Conservation (phyloP, 2,888 invertebrate species). For the Eledona agricola region DNA sequence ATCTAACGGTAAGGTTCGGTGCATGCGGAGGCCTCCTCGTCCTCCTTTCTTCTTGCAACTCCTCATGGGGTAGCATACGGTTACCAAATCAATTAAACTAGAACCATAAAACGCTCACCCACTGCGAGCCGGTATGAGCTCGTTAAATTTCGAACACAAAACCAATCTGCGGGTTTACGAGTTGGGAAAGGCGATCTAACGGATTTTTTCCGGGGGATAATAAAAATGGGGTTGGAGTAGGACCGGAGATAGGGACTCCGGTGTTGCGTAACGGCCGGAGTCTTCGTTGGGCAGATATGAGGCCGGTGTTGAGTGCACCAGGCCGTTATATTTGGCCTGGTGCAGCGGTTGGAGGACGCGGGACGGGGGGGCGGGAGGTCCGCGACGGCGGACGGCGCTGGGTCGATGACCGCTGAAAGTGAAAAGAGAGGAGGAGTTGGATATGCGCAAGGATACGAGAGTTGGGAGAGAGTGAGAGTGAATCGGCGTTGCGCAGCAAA, state of each 20-base stretch:
- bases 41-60: too few relatives aligned
- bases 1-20: slow-evolving; percentile 20
- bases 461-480: slow-evolving; percentile 38
- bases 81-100: slow-evolving; percentile 3
- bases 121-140: slow-evolving; percentile 3
- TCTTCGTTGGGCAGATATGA: background rate
- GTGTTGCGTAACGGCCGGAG: background rate
- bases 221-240: too few relatives aligned
- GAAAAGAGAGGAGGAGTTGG: slow-evolving; percentile 56
- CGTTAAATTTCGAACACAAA: slow-evolving; percentile 4
- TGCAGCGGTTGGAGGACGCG: slow-evolving; percentile 40
- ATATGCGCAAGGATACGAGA: slow-evolving; percentile 51
- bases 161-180: background rate
- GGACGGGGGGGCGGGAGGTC: slow-evolving; percentile 38
- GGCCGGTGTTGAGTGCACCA: slow-evolving; percentile 25
- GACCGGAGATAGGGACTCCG: too few relatives aligned
- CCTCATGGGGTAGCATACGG: too few relatives aligned
- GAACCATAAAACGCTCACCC: slow-evolving; percentile 3
- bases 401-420: slow-evolving; percentile 58
- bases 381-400: slow-evolving; percentile 40
- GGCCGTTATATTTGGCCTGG: slow-evolving; percentile 47
- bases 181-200: too few relatives aligned
- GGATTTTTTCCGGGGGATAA: too few relatives aligned
- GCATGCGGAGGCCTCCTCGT: too few relatives aligned
- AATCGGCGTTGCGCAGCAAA: too few relatives aligned